Evolutionary conservation across 2,888 invertebrate species (phyloP).

Genomic region (Oscheius sp.): DNA sequence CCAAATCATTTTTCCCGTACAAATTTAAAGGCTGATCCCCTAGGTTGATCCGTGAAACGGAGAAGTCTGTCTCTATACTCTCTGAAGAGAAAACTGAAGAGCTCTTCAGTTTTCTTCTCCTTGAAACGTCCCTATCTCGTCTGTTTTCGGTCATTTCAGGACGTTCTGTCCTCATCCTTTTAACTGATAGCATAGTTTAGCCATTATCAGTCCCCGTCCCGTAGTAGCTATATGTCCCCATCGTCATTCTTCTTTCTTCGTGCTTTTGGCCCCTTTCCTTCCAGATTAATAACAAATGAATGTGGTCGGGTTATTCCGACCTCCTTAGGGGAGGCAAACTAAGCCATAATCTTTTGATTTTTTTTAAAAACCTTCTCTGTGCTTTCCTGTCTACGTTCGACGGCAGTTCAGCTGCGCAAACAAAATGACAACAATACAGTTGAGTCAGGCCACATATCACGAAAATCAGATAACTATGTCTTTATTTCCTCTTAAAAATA

Average conservation of each 20-base stretch:
- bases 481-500: neutral
- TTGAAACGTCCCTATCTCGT: neutral
- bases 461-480: conserved; percentile 8
- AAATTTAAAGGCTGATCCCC: too few species aligned
- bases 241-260: neutral
- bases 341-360: conserved; percentile 8
- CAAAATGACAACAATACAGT: conserved; percentile 11
- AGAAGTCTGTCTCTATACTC: neutral
- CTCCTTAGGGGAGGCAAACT: too few species aligned
- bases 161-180: conserved; percentile 12
- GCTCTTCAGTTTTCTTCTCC: neutral
- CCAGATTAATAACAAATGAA: neutral
- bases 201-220: conserved; percentile 1
- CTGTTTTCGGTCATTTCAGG: conserved; percentile 1
- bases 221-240: conserved; percentile 17
- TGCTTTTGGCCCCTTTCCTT: neutral
- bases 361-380: neutral
- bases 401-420: conserved; percentile 27
- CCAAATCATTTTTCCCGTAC: too few species aligned
- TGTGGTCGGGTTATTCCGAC: neutral
- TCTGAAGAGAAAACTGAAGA: neutral
- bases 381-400: conserved; percentile 2
- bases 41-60: too few species aligned
- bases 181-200: conserved; percentile 31
- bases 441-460: conserved; percentile 9